These are phyloP conservation scores for Tragulus kanchil DNA, from an alignment of 2,113 vertebrate species.

Conservation along the genomic window DNA sequence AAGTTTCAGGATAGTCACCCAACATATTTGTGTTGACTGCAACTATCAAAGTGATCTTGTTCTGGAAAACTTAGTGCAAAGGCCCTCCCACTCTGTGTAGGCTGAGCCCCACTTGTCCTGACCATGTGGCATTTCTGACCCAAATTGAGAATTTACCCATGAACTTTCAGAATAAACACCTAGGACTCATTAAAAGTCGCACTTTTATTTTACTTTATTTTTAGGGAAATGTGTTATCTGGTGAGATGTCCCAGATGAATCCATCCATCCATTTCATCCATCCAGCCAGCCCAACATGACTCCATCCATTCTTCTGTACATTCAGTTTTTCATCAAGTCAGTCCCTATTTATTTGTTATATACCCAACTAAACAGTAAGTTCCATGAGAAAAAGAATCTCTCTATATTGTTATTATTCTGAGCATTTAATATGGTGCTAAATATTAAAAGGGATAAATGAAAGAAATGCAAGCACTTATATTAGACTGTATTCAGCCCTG, in stretches of 20 bases:
- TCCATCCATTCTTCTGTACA: background rate
- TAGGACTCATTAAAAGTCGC: background rate
- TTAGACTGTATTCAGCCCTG: background rate
- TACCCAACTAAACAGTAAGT: background rate
- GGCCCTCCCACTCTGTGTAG: background rate
- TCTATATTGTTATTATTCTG: background rate
- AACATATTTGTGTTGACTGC: background rate
- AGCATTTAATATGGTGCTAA: background rate
- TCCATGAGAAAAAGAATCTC: background rate
- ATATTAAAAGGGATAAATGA: background rate
- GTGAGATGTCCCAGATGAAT: background rate
- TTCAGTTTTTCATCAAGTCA: background rate
- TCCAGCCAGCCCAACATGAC: background rate
- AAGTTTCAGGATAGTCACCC: background rate
- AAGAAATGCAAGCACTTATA: background rate
- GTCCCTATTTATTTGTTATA: background rate
- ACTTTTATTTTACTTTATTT: slow-evolving; percentile 15
- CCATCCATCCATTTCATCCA: too few relatives aligned
- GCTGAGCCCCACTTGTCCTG: background rate
- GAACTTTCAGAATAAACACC: slow-evolving; percentile 18
- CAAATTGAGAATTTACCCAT: background rate
- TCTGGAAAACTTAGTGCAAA: background rate
- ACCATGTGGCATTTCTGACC: background rate
- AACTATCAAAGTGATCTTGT: background rate
- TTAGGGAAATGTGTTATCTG: slow-evolving; percentile 49